Evolutionary conservation across 2,888 invertebrate species (phyloP).

Genomic region (Drosophila falleni): DNA sequence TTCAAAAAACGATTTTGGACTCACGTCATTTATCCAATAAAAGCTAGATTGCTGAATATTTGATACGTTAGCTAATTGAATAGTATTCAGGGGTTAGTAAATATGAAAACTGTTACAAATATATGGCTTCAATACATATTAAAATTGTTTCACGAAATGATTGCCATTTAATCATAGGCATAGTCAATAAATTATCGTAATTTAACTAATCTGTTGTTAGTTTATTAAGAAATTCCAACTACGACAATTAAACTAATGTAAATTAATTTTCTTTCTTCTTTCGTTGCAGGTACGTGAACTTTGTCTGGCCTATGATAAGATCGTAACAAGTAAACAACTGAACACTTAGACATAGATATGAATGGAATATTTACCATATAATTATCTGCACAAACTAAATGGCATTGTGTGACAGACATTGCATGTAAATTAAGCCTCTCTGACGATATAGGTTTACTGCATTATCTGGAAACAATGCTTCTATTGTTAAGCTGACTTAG

Average conservation of each 20-base stretch:
- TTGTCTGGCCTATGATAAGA: slow-evolving; percentile 1
- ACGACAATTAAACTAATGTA: slow-evolving; percentile 10
- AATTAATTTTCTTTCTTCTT: slow-evolving; percentile 12
- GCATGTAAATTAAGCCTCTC: slow-evolving; percentile 29
- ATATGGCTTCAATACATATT: not conserved
- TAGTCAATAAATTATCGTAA: not conserved
- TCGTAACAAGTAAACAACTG: slow-evolving; percentile 6
- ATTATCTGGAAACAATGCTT: slow-evolving; percentile 43
- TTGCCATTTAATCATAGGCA: not conserved
- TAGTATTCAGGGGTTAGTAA: too few species aligned
- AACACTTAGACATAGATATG: not conserved
- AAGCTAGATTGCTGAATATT: too few species aligned
- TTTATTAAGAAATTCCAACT: not conserved
- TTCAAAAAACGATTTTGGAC: too few species aligned
- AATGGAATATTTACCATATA: slow-evolving; percentile 21
- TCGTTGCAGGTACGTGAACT: slow-evolving; percentile 43
- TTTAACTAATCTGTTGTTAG: not conserved
- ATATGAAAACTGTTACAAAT: not conserved
- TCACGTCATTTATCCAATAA: too few species aligned
- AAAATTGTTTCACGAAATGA: not conserved
- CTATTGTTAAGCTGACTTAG: slow-evolving; percentile 44
- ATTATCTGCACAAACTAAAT: slow-evolving; percentile 46
- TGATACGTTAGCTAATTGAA: too few species aligned
- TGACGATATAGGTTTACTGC: slow-evolving; percentile 19
- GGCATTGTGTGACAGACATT: slow-evolving; percentile 35